Base-by-base conservation (phyloP, 2,888 invertebrate species). In the Epinotia nisella region DNA sequence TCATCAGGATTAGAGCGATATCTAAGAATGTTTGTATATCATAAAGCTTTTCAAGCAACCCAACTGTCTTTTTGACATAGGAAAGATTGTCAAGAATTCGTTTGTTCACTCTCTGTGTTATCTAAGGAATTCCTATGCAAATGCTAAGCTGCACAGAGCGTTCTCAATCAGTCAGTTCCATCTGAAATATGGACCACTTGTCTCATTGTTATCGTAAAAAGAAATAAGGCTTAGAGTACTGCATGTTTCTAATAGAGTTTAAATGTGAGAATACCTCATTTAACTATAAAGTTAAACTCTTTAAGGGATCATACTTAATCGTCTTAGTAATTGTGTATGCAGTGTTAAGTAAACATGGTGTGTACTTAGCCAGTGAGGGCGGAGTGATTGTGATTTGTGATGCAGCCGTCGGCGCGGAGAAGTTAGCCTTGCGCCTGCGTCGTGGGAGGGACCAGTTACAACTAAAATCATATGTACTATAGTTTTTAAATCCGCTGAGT, bases 371-470 rank as follows among this genome's bases (percentile, higher is more conserved):
- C 9, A 41, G 61, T 45, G 41, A 59, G n/a, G 59, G 51, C 24
- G 29, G 53, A 53, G 60, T 19, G 15, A n/a, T 24, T 24, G 21
- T 24, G 21, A 24, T n/a, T 60, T 24, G 51, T 11, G n/a, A 41
- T 21, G 21, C 15, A 21, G n/a, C 4, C 10, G 13, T 35, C 35
- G 2, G 7, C 2, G 3, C 41, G 13, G 11, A 41, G 55, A 9
- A 24, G 69, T 61, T 69, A 15, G 53, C 69, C 69, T 69, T 69
- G 68, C 60, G 68, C 68, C 35, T 2, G 60, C 60, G 60, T 15
- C 21, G 49, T 17, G n/a, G 10, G 9, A 17, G 51, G 11, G 15
- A 5, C 61, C 15, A 15, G 21, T 13, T 5, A 49, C 49, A 1
- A 21, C 15, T 15, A 11, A 7, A 4, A 19, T 19, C 13, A 19